A percentile compares a stretch with the other conserved stretches of the same genome.
Evolutionary conservation across 2,113 vertebrate species (phyloP).

Genomic region (Gallinago paraguaiae): DNA sequence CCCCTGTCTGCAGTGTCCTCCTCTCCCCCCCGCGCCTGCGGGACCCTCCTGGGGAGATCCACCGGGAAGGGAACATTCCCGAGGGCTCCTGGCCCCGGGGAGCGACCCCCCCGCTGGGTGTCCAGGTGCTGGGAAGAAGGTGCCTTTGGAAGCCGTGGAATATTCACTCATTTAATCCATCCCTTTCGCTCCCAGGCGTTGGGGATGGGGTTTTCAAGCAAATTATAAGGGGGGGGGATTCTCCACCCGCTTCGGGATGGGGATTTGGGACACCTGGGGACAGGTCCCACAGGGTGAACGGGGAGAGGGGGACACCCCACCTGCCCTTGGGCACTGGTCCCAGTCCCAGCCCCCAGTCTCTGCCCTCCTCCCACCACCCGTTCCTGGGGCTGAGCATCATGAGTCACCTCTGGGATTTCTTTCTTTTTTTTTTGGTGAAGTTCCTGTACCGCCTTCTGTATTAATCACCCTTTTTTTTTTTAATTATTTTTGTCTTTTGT

Average conservation of each 20-base stretch:
- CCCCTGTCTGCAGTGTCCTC: neutral
- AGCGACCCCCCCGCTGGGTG: accelerated
- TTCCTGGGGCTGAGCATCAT: neutral
- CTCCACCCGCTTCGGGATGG: neutral
- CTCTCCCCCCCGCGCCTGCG: neutral
- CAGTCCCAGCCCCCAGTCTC: neutral
- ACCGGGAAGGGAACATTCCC: neutral
- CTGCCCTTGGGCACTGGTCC: neutral
- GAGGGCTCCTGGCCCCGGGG: neutral
- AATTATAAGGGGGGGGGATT: neutral
- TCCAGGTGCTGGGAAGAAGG: neutral
- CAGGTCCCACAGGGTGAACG: neutral
- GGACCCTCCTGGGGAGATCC: neutral
- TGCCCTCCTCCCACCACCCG: neutral
- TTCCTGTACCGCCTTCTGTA: neutral
- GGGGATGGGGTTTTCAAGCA: neutral
- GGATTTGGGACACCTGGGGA: neutral
- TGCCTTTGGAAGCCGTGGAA: neutral
- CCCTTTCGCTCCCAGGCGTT: neutral
- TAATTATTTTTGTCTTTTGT: no score
- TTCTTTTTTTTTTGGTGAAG: neutral
- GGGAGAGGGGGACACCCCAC: neutral
- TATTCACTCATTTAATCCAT: accelerated
- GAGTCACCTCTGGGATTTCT: neutral
- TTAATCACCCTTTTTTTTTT: neutral